These are phyloP conservation scores for Stenoptilia bipunctidactyla DNA, from an alignment of 2,888 invertebrate species.

Conservation along the genomic window DNA sequence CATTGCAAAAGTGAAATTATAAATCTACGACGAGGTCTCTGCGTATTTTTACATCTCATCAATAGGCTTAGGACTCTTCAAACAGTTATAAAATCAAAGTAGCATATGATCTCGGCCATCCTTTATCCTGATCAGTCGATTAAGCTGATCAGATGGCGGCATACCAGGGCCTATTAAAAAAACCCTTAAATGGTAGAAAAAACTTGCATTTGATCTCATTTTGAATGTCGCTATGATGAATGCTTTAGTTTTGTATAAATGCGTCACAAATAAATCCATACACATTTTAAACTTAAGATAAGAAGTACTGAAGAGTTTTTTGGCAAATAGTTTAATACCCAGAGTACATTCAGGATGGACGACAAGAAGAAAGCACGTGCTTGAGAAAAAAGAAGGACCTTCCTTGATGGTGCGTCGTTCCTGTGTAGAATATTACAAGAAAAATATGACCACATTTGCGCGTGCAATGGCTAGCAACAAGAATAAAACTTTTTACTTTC, in stretches of 20 bases:
- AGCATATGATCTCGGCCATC: too few species aligned
- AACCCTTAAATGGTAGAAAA: conserved; percentile 32
- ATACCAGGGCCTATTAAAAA: conserved; percentile 24
- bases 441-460: conserved; percentile 11
- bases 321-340: background rate
- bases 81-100: too few species aligned
- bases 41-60: too few species aligned
- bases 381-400: conserved; percentile 7
- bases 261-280: conserved; percentile 13
- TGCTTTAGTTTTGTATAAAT: conserved; percentile 18
- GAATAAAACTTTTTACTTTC: conserved; percentile 8
- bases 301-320: conserved; percentile 8
- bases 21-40: too few species aligned
- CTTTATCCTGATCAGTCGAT: conserved; percentile 26
- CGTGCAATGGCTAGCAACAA: conserved; percentile 12
- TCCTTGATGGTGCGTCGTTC: conserved; percentile 10
- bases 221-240: conserved; percentile 22
- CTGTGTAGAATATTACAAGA: conserved; percentile 12
- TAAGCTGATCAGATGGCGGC: conserved; percentile 26
- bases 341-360: background rate
- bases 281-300: conserved; percentile 11
- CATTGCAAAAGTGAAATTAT: too few species aligned
- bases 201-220: conserved; percentile 22
- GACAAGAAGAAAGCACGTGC: conserved; percentile 4
- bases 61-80: too few species aligned